phyloP scores from a whole-genome alignment of 2,888 invertebrate genomes.

The Aporophyla nigra region DNA sequence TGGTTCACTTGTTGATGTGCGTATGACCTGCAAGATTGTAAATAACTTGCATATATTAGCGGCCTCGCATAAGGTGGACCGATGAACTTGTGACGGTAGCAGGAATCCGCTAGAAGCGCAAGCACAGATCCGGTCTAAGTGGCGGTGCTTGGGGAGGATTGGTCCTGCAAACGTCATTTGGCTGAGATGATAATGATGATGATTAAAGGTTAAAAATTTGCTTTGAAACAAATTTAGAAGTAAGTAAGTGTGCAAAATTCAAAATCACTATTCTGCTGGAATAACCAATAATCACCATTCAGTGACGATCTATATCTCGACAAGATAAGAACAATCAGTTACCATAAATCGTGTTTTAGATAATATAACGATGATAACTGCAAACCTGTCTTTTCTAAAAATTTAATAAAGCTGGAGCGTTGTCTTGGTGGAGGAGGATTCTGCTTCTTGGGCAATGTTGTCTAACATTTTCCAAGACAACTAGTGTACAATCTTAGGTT shows the following conservation, averaged over 20 bases:
- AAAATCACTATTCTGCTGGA: background rate
- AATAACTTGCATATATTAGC: background rate
- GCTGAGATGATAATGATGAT: background rate
- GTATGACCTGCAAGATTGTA: background rate
- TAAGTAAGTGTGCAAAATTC: background rate
- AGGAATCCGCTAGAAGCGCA: background rate
- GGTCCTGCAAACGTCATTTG: background rate
- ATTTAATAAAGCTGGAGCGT: no score
- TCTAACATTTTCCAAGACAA: no score
- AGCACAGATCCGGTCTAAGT: background rate
- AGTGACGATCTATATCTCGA: background rate
- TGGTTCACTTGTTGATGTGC: background rate
- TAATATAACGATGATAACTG: conserved; percentile 3
- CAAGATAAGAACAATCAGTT: background rate
- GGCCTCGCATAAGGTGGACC: background rate
- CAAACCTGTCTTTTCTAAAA: background rate
- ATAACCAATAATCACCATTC: background rate
- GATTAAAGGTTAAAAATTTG: no score
- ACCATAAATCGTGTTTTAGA: background rate
- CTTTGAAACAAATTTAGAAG: background rate
- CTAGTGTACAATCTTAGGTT: no score
- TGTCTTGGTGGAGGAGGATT: no score
- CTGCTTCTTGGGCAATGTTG: no score
- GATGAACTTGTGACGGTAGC: background rate
- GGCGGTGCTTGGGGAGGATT: background rate